Percentiles rank a stretch among this genome's conserved stretches.
These are phyloP conservation scores for Rhinella marina DNA, from an alignment of 2,797 vertebrate genomes.

Conservation along the genomic window DNA sequence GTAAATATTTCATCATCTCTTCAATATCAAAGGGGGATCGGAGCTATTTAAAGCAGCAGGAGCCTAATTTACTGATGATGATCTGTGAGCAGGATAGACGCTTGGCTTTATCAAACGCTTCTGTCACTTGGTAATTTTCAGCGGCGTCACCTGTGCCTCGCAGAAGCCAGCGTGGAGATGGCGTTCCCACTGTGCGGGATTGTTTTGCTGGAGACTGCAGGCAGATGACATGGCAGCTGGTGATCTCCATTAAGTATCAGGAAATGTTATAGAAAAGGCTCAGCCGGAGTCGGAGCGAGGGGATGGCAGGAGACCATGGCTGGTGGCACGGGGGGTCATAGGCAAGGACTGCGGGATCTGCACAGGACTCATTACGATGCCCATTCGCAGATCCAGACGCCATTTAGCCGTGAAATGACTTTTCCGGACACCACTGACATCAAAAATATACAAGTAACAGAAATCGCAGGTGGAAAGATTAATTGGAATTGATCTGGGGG, in stretches of 20 bases:
- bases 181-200: background rate
- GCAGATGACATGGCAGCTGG: constrained; percentile 20
- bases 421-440: too few species aligned
- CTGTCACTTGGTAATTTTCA: background rate
- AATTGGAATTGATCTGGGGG: too few species aligned
- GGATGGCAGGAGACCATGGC: background rate
- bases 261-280: background rate
- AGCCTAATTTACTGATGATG: background rate
- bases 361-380: background rate
- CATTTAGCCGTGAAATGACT: background rate
- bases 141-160: background rate
- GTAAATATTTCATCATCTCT: background rate
- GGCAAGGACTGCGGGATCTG: background rate
- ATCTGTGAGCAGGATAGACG: background rate
- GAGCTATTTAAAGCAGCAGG: constrained; percentile 10
- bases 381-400: background rate
- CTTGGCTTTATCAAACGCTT: background rate
- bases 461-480: too few species aligned
- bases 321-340: background rate
- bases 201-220: background rate
- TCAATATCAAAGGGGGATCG: background rate
- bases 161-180: background rate
- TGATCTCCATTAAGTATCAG: background rate
- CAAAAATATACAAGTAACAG: too few species aligned
- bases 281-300: background rate